Evolutionary conservation across 2,113 vertebrate genomes (phyloP).

Genomic region (Tamias sibiricus): DNA sequence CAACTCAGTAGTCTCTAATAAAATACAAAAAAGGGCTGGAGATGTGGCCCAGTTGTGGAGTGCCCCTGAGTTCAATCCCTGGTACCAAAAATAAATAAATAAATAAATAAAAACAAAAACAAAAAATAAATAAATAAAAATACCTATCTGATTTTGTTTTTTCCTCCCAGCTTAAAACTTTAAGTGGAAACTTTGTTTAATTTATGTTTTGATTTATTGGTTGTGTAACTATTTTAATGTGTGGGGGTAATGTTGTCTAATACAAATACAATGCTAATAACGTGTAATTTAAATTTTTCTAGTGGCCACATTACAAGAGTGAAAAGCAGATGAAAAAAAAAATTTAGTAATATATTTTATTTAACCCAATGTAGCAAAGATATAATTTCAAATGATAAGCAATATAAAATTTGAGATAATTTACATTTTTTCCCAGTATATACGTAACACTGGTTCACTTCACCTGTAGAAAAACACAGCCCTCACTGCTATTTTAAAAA

Average conservation of each 20-base stretch:
- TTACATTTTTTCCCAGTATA: constrained; percentile 27
- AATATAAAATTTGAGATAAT: constrained; percentile 41
- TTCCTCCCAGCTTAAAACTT: not conserved
- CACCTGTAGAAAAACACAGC: no score
- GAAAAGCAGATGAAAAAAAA: not conserved
- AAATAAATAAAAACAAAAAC: no score
- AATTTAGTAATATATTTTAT: constrained; percentile 41
- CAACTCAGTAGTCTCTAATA: no score
- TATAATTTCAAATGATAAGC: constrained; percentile 21
- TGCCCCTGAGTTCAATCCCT: no score
- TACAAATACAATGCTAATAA: not conserved
- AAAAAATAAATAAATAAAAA: no score
- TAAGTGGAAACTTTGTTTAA: not conserved
- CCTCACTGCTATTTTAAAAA: no score
- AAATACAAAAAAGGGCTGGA: no score
- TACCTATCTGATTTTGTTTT: not conserved
- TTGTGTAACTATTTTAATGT: not conserved
- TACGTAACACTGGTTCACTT: not conserved
- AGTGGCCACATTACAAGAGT: constrained; percentile 2
- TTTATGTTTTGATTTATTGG: not conserved
- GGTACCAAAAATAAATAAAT: no score
- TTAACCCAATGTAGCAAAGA: constrained; percentile 5
- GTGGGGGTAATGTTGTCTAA: not conserved
- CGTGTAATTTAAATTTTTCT: not conserved
- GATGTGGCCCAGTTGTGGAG: no score